These are phyloP conservation scores for Tigriopus californicus DNA, from an alignment of 2,888 invertebrate species.

Conservation along the genomic window DNA sequence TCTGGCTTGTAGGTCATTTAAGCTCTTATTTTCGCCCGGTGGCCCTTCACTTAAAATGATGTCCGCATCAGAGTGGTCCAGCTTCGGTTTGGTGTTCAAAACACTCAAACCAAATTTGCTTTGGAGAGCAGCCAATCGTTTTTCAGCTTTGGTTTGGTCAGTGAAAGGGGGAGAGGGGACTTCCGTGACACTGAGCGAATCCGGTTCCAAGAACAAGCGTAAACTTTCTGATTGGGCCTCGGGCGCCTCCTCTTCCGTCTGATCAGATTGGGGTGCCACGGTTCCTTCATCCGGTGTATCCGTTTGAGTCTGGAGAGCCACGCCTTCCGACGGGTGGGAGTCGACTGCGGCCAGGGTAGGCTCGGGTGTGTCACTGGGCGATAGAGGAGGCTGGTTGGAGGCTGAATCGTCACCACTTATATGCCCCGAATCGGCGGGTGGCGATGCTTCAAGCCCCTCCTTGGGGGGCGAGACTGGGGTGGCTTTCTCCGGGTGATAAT, in stretches of 20 bases:
- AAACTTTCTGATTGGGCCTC: background rate
- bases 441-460: background rate
- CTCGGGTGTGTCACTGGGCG: too few relatives aligned
- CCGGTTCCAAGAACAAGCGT: background rate
- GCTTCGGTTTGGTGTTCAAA: background rate
- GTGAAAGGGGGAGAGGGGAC: too few relatives aligned
- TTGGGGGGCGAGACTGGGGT: background rate
- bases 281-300: background rate
- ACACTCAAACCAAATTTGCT: background rate
- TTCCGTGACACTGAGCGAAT: too few relatives aligned
- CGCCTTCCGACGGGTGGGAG: too few relatives aligned
- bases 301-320: too few relatives aligned
- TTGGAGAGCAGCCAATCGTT: background rate
- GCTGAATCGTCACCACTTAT: too few relatives aligned
- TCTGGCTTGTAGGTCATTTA: background rate
- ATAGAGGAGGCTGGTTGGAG: too few relatives aligned
- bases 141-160: background rate
- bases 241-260: background rate
- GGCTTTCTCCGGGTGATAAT: too few relatives aligned
- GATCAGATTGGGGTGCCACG: background rate
- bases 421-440: too few relatives aligned
- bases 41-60: background rate
- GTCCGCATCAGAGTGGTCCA: conserved; percentile 13
- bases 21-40: background rate
- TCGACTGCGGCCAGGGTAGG: too few relatives aligned